Evolutionary conservation across 2,113 vertebrate species (phyloP), one percentile per base, ranked within the genome.

Genomic region (Callorhinus ursinus): DNA sequence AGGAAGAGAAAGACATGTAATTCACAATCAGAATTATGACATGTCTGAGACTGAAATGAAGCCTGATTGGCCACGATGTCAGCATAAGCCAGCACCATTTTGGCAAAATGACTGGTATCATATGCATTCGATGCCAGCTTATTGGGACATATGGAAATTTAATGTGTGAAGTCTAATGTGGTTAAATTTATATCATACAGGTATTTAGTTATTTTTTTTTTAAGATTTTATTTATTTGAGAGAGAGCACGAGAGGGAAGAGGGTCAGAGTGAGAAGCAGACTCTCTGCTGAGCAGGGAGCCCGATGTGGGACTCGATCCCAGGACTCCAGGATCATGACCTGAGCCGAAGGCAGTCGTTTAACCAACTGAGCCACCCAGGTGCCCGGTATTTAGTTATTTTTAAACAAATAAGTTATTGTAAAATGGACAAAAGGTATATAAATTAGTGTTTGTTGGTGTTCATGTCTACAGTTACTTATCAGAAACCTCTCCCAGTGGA

Each of bases 81-180:
- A 42, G 12, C 33, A 51, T 21, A 57, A 65, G 8, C 16, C 8
- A 69, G 28, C 42, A 53, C 2, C 15, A 26, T 67, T 84, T 33
- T 71, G 15, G 28, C 13, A 65, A 92, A 88, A 4, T 15, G n/a
- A 12, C 22, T 81, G 14, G 2, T 59, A 49, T 36, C 1, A 1
- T 77, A 46, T 79, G 12, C 12, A 51, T 84, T 89, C 53, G 28
- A 22, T 46, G 13, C 5, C 28, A 55, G 7, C 55, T 87, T 94
- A 36, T 59, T 39, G 11, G 24, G 4, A 3, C 28, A 53, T 76
- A 39, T 12, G 12, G 1, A 82, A 59, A 72, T 22, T 33, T 74
- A 14, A 33, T 9, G 9, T 0, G 71, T 1, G 28, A 24, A 49
- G n/a, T 21, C 7, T 22, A 63, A 5, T 33, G 1, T 0, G 18